Evolutionary conservation across 2,797 vertebrate species (phyloP), one percentile per base, ranked within the genome.

Genomic region (Crocodylus rhombifer): DNA sequence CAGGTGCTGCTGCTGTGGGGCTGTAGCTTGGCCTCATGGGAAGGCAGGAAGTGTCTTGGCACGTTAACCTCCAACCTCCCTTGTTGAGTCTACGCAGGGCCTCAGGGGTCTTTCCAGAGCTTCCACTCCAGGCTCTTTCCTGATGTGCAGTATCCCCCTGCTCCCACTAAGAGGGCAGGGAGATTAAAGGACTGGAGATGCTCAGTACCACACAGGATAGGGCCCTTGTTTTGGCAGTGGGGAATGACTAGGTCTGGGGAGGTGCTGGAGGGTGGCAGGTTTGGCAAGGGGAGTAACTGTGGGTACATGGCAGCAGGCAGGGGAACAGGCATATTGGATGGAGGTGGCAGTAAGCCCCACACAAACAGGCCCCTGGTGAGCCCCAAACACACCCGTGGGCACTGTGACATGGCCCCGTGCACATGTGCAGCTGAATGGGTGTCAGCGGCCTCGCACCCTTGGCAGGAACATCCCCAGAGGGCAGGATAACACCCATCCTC

Each of bases 391-490:
- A 67, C 18, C 30, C 23, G 17, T 30, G 13, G 5, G 65, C 13
- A 30, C n/a, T 30, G 13, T 25, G 69, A 4, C 33, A 7, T 14
- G 67, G 36, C 69, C 21, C 6, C 7, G 18, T 12, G 21, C 30
- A 5, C 14, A 4, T 5, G 12, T 28, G 26, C 77, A 20, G 8
- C 61, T 15, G 6, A 51, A 55, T 51, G 42, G 71, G 23, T 33
- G 65, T 23, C 42, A 51, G 42, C 9, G 9, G 10, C 71, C 71
- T 28, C 36, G 71, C 36, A 74, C 5, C 30, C 21, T 3, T 42
- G 6, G 14, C 11, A 13, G 57, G 30, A 58, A 23, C 1, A 2
- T 25, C 75, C 26, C 4, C 0, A 13, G 36, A 23, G 62, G 11
- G 36, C 76, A 20, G 14, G 36, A 14, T 25, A 23, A 42, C 23